These are phyloP conservation scores for Dryomyza anilis DNA, from an alignment of 2,888 invertebrate species.

Conservation along the genomic window DNA sequence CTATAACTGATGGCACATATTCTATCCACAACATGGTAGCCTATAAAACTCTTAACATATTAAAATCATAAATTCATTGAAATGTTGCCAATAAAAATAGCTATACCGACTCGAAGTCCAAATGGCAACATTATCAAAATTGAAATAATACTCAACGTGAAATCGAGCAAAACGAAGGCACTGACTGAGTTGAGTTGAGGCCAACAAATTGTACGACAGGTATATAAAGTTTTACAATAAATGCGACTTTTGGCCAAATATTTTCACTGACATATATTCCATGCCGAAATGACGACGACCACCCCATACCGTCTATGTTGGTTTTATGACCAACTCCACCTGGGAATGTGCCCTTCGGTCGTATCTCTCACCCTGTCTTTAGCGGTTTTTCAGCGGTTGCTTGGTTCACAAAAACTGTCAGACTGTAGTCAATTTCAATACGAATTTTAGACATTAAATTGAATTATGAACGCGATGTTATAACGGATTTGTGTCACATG, in stretches of 20 bases:
- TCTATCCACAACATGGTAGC: no score
- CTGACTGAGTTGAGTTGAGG: background rate
- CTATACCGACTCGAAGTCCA: background rate
- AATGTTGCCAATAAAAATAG: constrained; percentile 7
- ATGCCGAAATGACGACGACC: background rate
- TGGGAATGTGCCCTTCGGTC: background rate
- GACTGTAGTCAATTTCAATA: background rate
- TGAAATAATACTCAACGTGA: background rate
- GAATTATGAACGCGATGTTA: constrained; percentile 41
- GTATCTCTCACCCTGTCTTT: background rate
- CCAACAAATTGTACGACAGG: background rate
- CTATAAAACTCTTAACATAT: no score
- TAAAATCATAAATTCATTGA: constrained; percentile 16
- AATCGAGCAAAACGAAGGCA: no score
- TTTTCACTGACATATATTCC: background rate
- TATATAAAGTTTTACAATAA: background rate
- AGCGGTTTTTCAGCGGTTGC: background rate
- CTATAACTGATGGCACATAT: no score
- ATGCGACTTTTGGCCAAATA: background rate
- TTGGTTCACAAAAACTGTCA: background rate
- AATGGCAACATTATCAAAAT: constrained; percentile 7
- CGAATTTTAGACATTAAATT: constrained; percentile 38
- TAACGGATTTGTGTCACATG: background rate
- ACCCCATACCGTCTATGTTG: background rate
- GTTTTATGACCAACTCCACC: background rate